A percentile compares a stretch with the other conserved stretches of the same genome.
phyloP scores from a whole-genome alignment of 2,888 invertebrate genomes.

The Anodontia alba region DNA sequence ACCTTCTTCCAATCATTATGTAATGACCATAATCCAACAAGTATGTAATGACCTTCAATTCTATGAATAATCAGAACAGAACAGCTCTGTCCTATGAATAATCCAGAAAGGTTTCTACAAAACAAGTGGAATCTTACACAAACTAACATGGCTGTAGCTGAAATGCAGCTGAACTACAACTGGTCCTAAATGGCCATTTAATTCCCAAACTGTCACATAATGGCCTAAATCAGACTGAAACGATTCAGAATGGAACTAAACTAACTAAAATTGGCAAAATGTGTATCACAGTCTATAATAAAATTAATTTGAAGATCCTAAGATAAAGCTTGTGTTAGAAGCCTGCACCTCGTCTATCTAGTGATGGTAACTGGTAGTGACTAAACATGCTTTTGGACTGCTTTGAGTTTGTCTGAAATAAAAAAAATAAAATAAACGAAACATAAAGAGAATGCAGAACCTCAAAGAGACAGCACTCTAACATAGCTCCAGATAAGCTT shows the following conservation, averaged over 20 bases:
- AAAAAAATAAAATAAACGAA: constrained; percentile 31
- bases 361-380: constrained; percentile 78
- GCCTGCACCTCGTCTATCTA: constrained; percentile 74
- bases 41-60: too few species aligned
- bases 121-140: too few species aligned
- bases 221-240: not conserved
- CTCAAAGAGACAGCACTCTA: too few species aligned
- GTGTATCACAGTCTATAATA: constrained; percentile 4
- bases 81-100: too few species aligned
- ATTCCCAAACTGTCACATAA: not conserved
- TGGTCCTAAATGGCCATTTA: not conserved
- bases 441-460: too few species aligned
- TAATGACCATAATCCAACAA: too few species aligned
- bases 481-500: too few species aligned
- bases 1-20: too few species aligned
- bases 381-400: constrained; percentile 77
- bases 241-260: not conserved
- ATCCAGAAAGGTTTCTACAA: too few species aligned
- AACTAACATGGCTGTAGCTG: too few species aligned
- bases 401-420: constrained; percentile 67
- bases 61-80: too few species aligned
- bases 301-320: constrained; percentile 18
- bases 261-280: constrained; percentile 12
- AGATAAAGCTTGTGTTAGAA: constrained; percentile 51
- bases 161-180: too few species aligned